These are phyloP conservation scores for Diadumene lineata DNA, from an alignment of 92 coral and sea anemone genomes.

Conservation along the genomic window DNA sequence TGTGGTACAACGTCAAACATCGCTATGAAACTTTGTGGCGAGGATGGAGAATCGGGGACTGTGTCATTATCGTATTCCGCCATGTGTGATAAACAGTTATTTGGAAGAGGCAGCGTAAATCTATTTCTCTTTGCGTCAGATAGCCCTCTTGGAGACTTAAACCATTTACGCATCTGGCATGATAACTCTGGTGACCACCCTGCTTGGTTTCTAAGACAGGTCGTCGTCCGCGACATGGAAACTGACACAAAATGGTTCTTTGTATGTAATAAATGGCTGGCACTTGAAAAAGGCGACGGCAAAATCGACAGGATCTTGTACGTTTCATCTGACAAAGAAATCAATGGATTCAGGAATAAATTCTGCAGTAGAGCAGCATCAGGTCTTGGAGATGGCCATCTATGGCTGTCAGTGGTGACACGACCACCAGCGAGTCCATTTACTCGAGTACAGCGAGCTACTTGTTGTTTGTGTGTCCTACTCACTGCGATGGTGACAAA, in stretches of 20 bases:
- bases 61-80: constrained; percentile 69
- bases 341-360: constrained; percentile 82
- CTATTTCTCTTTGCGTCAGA: constrained; percentile 65
- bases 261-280: constrained; percentile 91
- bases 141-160: constrained; percentile 70
- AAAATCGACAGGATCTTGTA: constrained; percentile 76
- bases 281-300: constrained; percentile 88
- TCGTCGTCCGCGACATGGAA: constrained; percentile 73
- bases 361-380: constrained; percentile 75
- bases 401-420: constrained; percentile 92
- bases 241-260: constrained; percentile 74
- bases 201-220: constrained; percentile 85
- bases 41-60: constrained; percentile 63
- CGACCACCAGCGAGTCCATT: constrained; percentile 93
- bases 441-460: constrained; percentile 93
- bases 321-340: constrained; percentile 65
- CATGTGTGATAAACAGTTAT: constrained; percentile 82
- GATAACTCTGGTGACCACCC: constrained; percentile 88
- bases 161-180: constrained; percentile 88
- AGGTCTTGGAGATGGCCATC: constrained; percentile 93
- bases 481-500: constrained; percentile 90
- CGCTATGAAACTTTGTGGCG: constrained; percentile 77
- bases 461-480: constrained; percentile 86
- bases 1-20: constrained; percentile 94
- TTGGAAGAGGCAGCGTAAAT: constrained; percentile 84